Evolutionary conservation across 2,888 invertebrate genomes (phyloP).

Genomic region (Amphipyra berbera): DNA sequence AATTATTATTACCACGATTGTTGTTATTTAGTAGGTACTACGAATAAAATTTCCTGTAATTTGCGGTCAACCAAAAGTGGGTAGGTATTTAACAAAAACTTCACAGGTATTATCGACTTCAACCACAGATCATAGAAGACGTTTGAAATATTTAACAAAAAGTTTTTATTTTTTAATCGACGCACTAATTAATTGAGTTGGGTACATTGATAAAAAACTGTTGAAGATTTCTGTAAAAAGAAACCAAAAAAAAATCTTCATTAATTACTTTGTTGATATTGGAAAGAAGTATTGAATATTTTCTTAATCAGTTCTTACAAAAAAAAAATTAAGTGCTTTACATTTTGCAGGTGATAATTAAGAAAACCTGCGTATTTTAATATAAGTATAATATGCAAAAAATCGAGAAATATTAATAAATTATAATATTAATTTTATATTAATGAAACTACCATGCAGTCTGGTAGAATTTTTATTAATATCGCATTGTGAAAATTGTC

Average conservation of each 20-base stretch:
- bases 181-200: constrained; percentile 11
- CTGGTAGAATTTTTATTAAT: no score
- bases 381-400: no score
- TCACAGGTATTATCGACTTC: no score
- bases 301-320: constrained; percentile 3
- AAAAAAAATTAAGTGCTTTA: neutral
- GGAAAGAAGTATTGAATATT: constrained; percentile 11
- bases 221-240: constrained; percentile 1
- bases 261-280: constrained; percentile 7
- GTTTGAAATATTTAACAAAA: constrained; percentile 5
- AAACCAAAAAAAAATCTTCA: constrained; percentile 4
- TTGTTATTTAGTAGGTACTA: no score
- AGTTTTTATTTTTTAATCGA: constrained; percentile 1
- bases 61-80: no score
- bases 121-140: neutral
- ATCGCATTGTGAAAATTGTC: no score
- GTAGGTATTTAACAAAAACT: no score
- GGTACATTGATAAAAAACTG: constrained; percentile 10
- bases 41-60: no score
- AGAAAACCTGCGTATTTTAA: neutral
- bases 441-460: no score
- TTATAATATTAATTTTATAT: no score
- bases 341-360: neutral
- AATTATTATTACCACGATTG: no score
- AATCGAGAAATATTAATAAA: no score